phyloP scores from a whole-genome alignment of 2,113 vertebrate genomes.

The Toxostoma redivivum region DNA sequence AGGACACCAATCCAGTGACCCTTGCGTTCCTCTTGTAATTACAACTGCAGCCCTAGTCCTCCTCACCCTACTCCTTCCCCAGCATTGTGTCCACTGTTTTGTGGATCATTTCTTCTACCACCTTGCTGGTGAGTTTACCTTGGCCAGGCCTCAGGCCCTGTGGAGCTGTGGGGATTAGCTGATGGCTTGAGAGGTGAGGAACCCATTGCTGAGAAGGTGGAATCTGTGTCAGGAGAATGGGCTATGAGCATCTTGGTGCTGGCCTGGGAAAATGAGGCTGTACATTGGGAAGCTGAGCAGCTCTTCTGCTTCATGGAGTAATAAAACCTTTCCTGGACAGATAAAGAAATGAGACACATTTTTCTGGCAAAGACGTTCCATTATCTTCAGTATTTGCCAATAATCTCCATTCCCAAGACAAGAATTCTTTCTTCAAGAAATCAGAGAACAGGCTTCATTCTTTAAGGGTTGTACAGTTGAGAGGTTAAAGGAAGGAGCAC shows the following conservation, averaged over 20 bases:
- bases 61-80: background rate
- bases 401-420: background rate
- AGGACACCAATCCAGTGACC: background rate
- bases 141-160: background rate
- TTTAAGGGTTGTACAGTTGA: background rate
- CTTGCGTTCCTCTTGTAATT: background rate
- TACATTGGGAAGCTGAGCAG: accelerated
- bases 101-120: background rate
- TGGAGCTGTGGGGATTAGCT: background rate
- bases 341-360: background rate
- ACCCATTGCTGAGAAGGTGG: background rate
- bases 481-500: background rate
- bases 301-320: background rate
- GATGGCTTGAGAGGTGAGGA: background rate
- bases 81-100: background rate
- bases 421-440: background rate
- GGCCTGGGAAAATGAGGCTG: background rate
- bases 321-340: background rate
- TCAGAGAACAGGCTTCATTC: background rate
- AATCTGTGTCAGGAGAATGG: background rate
- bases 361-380: background rate
- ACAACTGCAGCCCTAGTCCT: background rate
- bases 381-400: background rate
- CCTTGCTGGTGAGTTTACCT: background rate
- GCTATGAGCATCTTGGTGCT: background rate